Evolutionary conservation across 2,888 invertebrate species (phyloP).

Genomic region (Sialis lutaria): DNA sequence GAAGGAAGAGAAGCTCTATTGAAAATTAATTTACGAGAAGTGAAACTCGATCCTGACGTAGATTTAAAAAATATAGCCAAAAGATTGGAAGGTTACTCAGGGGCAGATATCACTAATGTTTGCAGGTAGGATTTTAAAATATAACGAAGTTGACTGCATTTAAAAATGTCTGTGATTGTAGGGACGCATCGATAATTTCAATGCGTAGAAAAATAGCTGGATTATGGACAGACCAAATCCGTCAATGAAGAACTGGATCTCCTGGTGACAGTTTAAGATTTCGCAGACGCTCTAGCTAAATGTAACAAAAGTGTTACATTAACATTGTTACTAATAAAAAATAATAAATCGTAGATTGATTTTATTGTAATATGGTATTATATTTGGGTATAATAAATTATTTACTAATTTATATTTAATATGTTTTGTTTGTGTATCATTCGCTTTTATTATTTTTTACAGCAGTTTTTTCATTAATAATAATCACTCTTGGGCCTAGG

Average conservation of each 20-base stretch:
- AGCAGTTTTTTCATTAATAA: no score
- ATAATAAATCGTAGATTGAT: no score
- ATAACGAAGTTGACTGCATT: neutral
- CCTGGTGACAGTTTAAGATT: constrained; percentile 84
- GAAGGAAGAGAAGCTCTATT: constrained; percentile 68
- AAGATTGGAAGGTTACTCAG: constrained; percentile 86
- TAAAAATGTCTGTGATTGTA: constrained; percentile 23
- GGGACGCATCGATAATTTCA: constrained; percentile 99
- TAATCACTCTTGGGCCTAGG: no score
- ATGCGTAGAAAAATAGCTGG: constrained; percentile 92
- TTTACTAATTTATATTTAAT: no score
- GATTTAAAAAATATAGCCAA: constrained; percentile 68
- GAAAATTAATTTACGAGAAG: constrained; percentile 76
- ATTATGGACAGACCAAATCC: constrained; percentile 83
- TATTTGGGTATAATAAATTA: no score
- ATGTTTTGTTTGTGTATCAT: no score
- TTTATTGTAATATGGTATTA: no score
- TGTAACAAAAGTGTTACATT: constrained; percentile 89
- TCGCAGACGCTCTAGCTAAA: constrained; percentile 80
- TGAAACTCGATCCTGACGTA: constrained; percentile 66
- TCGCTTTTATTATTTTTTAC: no score
- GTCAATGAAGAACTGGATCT: constrained; percentile 84
- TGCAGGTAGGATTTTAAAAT: constrained; percentile 49
- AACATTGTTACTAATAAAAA: no score
- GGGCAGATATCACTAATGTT: constrained; percentile 98